Evolutionary conservation across 1,140 invertebrate genomes (phyloP).

Genomic region (Drosophila tropicalis): DNA sequence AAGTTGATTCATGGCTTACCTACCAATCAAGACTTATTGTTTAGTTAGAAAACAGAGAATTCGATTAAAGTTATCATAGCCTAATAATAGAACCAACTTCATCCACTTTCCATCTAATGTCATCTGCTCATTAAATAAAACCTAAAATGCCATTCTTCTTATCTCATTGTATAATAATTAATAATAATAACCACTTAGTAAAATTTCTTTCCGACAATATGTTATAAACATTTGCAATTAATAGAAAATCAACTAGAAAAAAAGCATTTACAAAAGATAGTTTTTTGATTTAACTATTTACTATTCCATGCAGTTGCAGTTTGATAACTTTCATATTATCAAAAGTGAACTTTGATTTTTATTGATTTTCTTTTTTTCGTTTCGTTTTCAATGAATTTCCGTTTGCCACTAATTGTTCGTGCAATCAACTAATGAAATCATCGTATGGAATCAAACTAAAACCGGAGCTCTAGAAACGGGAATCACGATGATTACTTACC

Average conservation of each 20-base stretch:
- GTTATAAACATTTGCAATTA: too few relatives aligned
- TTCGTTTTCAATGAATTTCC: constrained; percentile 29
- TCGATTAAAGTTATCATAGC: too few relatives aligned
- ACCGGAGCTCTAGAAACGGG: not conserved
- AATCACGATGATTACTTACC: not conserved
- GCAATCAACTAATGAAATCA: constrained; percentile 58
- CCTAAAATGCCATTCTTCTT: too few relatives aligned
- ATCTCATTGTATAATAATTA: too few relatives aligned
- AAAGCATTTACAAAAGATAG: not conserved
- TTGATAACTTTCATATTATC: not conserved
- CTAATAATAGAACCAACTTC: too few relatives aligned
- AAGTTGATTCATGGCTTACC: not conserved
- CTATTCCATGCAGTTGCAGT: not conserved
- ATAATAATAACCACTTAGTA: too few relatives aligned
- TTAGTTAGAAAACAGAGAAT: too few relatives aligned
- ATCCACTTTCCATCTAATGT: too few relatives aligned
- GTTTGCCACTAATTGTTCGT: constrained; percentile 33
- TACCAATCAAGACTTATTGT: too few relatives aligned
- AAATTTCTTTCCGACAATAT: too few relatives aligned
- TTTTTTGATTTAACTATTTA: not conserved
- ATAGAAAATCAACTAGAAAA: too few relatives aligned
- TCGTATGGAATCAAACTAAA: constrained; percentile 12
- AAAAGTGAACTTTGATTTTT: constrained; percentile 1
- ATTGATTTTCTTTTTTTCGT: constrained; percentile 15
- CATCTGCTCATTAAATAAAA: too few relatives aligned